Evolutionary conservation across 2,888 invertebrate genomes (phyloP).

Genomic region (Lottia gigantea): DNA sequence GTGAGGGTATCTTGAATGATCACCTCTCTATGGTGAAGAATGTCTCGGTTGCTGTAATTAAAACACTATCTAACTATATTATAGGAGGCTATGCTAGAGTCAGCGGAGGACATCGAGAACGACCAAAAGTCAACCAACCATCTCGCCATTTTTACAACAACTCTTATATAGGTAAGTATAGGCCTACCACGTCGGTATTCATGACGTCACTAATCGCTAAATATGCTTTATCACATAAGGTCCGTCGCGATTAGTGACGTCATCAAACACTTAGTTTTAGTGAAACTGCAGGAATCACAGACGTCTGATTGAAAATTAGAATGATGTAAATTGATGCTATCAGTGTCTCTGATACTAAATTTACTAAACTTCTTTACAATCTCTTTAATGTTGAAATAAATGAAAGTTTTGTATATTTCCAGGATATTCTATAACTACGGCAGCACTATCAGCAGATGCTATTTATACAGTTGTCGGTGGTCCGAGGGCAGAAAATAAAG

Average conservation of each 20-base stretch:
- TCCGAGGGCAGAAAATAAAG: conserved; percentile 39
- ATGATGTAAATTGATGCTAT: no score
- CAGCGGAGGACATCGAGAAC: conserved; percentile 16
- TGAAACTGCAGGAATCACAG: no score
- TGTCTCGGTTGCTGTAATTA: not conserved
- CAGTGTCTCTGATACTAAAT: no score
- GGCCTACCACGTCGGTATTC: no score
- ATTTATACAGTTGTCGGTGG: conserved; percentile 38
- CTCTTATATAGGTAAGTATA: conserved; percentile 37
- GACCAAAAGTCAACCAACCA: conserved; percentile 29
- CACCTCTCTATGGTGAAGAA: not conserved
- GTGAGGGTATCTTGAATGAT: no score
- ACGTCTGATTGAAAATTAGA: no score
- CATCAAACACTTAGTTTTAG: no score
- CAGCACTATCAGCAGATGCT: conserved; percentile 34
- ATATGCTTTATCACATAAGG: no score
- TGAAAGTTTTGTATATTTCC: not conserved
- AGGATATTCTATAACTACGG: conserved; percentile 54
- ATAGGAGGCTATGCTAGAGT: conserved; percentile 37
- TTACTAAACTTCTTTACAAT: no score
- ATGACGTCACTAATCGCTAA: no score
- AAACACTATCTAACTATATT: not conserved
- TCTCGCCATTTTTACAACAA: conserved; percentile 28
- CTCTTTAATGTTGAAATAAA: no score
- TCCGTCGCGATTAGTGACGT: no score